Conservation (phyloP, 2,888 invertebrate species). For the Agriotes lineatus region DNA sequence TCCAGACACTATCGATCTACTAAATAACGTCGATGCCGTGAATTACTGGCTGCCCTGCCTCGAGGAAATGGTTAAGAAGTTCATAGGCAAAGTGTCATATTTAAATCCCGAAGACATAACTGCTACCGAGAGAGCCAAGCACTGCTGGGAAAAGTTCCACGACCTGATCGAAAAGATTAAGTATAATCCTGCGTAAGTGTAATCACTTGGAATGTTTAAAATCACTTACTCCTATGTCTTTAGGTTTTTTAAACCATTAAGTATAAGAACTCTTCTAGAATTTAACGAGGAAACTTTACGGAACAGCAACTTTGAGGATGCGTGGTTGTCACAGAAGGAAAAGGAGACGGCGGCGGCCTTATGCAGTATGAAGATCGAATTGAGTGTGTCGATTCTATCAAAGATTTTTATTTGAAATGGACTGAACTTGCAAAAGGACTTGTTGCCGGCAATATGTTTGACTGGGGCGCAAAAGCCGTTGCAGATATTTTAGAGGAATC, state of each 20-base stretch:
- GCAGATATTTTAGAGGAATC: conserved; percentile 83
- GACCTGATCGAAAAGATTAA: conserved; percentile 81
- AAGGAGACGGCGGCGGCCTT: conserved; percentile 86
- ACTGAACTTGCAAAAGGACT: conserved; percentile 75
- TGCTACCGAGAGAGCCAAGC: conserved; percentile 82
- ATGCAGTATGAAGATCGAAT: conserved; percentile 77
- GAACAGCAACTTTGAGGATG: conserved; percentile 93
- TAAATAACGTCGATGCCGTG: conserved; percentile 86
- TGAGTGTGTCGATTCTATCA: conserved; percentile 76
- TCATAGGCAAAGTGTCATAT: conserved; percentile 83
- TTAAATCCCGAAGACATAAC: conserved; percentile 83
- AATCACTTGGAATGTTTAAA: not conserved
- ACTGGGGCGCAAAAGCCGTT: conserved; percentile 96
- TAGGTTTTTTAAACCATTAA: conserved; percentile 76
- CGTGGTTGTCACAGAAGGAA: conserved; percentile 87
- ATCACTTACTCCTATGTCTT: conserved; percentile 35
- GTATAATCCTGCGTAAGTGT: conserved; percentile 83
- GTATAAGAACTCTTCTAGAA: conserved; percentile 90
- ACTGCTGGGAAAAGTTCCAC: conserved; percentile 87
- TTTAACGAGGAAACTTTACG: conserved; percentile 92
- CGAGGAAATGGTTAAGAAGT: conserved; percentile 87
- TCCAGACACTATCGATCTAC: conserved; percentile 93
- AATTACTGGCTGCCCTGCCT: conserved; percentile 95
- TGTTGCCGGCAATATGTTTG: conserved; percentile 94
- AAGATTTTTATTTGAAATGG: conserved; percentile 72